Conservation (phyloP, 2,113 vertebrate species). For the Leptosomus discolor region DNA sequence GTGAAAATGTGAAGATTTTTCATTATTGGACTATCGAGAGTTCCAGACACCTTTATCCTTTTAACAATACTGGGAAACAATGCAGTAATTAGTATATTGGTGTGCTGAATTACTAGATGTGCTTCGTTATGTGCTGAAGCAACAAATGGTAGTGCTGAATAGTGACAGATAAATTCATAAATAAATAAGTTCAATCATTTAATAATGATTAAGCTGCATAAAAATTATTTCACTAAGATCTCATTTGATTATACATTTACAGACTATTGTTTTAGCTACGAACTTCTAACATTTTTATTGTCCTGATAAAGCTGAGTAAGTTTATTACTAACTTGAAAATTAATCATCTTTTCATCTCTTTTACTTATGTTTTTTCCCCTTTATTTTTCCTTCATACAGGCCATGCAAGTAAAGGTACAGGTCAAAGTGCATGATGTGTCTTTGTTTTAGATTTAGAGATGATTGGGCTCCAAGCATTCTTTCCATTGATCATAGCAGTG, state of each 20-base stretch:
- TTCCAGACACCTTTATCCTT: not conserved
- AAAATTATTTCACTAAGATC: not conserved
- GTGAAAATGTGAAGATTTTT: not conserved
- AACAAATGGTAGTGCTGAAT: not conserved
- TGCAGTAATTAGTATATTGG: not conserved
- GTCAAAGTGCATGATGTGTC: constrained; percentile 84
- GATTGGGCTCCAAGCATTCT: constrained; percentile 67
- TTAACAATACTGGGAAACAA: not conserved
- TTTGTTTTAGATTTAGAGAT: constrained; percentile 75
- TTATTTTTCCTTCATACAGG: constrained; percentile 85
- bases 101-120: not conserved
- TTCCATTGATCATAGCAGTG: constrained; percentile 72
- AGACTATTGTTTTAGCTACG: not conserved
- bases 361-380: constrained; percentile 71
- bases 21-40: not conserved
- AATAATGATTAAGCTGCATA: not conserved
- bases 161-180: not conserved
- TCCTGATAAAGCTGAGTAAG: not conserved
- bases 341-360: constrained; percentile 58
- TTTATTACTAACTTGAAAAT: constrained; percentile 46
- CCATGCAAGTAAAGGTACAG: constrained; percentile 90
- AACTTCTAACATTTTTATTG: not conserved
- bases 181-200: not conserved
- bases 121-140: not conserved
- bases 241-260: not conserved